phyloP scores from a whole-genome alignment of 2,797 vertebrate species.

The Amniataba percoides region DNA sequence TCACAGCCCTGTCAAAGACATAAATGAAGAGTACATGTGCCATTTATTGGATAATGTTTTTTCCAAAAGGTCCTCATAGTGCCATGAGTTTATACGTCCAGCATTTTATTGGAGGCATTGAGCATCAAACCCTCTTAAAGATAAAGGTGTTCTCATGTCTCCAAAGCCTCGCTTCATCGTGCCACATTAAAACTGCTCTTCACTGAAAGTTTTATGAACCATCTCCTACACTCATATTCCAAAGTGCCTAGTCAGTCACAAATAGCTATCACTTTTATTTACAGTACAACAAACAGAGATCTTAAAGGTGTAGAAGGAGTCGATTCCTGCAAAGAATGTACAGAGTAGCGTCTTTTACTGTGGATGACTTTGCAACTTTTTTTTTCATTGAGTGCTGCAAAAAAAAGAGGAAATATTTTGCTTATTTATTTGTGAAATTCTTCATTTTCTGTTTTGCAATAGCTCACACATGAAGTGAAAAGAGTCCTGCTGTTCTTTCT shows the following conservation, averaged over 20 bases:
- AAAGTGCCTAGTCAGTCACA: slow-evolving; percentile 85
- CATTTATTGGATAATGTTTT: slow-evolving; percentile 40
- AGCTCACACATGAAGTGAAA: slow-evolving; percentile 9
- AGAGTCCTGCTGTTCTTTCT: slow-evolving; percentile 14
- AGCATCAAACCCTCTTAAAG: slow-evolving; percentile 20
- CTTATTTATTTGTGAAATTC: neutral
- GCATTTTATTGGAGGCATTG: slow-evolving; percentile 27
- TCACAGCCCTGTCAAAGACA: slow-evolving; percentile 15
- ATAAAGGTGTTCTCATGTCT: slow-evolving; percentile 9
- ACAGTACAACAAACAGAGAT: slow-evolving; percentile 24
- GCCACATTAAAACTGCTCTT: slow-evolving; percentile 34
- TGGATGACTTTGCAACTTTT: slow-evolving; percentile 14
- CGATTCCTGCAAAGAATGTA: slow-evolving; percentile 63
- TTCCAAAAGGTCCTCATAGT: slow-evolving; percentile 35
- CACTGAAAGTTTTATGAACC: slow-evolving; percentile 1
- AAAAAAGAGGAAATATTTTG: neutral
- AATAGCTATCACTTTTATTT: slow-evolving; percentile 66
- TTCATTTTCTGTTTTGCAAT: slow-evolving; percentile 10
- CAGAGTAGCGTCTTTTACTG: slow-evolving; percentile 44
- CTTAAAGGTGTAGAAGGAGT: slow-evolving; percentile 11
- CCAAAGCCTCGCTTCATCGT: slow-evolving; percentile 23
- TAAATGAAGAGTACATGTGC: slow-evolving; percentile 33
- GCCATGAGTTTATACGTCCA: slow-evolving; percentile 44
- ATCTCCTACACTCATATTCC: slow-evolving; percentile 65
- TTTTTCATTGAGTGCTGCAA: slow-evolving; percentile 8